Conservation (phyloP, 2,113 vertebrate species). For the Myotis davidii region DNA sequence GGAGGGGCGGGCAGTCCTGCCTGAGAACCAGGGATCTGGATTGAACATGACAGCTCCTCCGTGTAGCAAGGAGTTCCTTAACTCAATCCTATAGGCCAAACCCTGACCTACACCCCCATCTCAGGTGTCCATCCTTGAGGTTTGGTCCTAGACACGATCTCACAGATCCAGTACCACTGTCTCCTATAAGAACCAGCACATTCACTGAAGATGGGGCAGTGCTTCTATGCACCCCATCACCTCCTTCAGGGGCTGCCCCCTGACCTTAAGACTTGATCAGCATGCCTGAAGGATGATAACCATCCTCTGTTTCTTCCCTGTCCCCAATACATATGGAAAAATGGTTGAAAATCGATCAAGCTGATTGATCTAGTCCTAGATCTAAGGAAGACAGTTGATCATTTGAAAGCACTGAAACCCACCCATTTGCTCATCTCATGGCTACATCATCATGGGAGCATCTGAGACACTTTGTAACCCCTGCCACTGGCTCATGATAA, state of each 20-base stretch:
- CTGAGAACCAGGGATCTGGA: not conserved
- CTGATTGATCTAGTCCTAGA: not conserved
- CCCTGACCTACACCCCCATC: not conserved
- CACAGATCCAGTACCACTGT: not conserved
- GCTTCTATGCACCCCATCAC: fast-evolving
- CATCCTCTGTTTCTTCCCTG: not conserved
- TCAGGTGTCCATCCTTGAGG: not conserved
- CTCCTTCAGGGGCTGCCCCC: not conserved
- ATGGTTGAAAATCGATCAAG: not conserved
- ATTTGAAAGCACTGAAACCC: not conserved
- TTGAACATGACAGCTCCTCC: not conserved
- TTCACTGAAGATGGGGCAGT: too few species aligned
- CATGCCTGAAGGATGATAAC: not conserved
- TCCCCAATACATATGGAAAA: not conserved
- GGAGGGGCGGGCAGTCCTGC: too few species aligned
- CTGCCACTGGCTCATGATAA: not conserved
- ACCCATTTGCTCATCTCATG: not conserved
- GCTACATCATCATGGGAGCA: not conserved
- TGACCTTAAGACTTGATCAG: not conserved
- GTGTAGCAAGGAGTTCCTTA: not conserved
- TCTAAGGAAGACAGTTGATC: not conserved
- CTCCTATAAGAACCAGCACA: not conserved
- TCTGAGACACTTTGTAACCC: not conserved
- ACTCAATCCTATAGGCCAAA: not conserved
- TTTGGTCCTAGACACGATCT: not conserved